phyloP scores from a whole-genome alignment of 2,888 invertebrate species.

The Tipula helvola region DNA sequence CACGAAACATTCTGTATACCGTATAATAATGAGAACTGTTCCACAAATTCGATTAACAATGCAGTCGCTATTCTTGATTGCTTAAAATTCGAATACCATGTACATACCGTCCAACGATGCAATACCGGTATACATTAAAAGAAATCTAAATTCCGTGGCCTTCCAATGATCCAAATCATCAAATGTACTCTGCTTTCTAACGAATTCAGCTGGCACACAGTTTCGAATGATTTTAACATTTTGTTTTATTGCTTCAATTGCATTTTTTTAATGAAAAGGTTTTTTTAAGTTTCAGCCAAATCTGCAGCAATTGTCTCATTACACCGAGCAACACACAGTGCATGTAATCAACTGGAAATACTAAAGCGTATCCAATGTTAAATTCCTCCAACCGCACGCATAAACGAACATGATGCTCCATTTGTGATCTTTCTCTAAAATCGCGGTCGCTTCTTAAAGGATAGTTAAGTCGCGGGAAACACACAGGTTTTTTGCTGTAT shows the following conservation, averaged over 20 bases:
- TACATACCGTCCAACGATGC: background rate
- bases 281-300: constrained; percentile 14
- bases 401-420: constrained; percentile 14
- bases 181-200: background rate
- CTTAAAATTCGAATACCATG: background rate
- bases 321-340: constrained; percentile 14
- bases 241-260: background rate
- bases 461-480: constrained; percentile 11
- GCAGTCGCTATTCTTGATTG: constrained; percentile 7
- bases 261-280: background rate
- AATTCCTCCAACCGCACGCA: constrained; percentile 13
- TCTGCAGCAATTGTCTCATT: constrained; percentile 16
- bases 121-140: background rate
- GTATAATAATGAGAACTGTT: constrained; percentile 9
- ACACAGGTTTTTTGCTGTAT: background rate
- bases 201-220: background rate
- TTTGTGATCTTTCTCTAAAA: constrained; percentile 14
- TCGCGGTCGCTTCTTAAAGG: constrained; percentile 15
- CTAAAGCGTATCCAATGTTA: constrained; percentile 11
- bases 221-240: background rate
- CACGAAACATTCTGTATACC: background rate
- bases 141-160: background rate
- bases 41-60: constrained; percentile 14
- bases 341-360: constrained; percentile 12
- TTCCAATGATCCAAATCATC: background rate